Conservation (phyloP, 2,888 invertebrate species). For the Tribolium freemani region DNA sequence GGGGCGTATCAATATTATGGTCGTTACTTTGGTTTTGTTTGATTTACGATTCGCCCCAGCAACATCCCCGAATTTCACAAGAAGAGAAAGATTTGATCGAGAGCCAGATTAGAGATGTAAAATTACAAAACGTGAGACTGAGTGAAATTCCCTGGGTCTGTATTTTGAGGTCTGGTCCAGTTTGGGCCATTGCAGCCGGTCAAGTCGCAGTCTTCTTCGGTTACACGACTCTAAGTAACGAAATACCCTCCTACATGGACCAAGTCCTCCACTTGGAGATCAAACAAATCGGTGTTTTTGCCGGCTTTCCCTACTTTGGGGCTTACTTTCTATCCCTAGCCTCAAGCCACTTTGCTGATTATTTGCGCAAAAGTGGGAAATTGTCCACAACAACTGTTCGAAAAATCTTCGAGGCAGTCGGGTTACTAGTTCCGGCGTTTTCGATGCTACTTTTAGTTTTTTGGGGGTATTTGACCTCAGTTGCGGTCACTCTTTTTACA, state of each 20-base stretch:
- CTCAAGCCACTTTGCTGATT: not conserved
- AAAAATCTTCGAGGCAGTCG: not conserved
- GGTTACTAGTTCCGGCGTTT: not conserved
- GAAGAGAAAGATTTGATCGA: not conserved
- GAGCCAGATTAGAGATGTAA: not conserved
- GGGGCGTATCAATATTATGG: not conserved
- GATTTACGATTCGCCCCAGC: not conserved
- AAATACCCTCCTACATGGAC: not conserved
- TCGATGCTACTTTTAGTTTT: not conserved
- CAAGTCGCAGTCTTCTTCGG: not conserved
- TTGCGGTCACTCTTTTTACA: not conserved
- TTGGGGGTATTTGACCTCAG: not conserved
- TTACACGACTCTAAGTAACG: not conserved
- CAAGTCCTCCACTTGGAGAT: conserved; percentile 6
- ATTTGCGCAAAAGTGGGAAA: not conserved
- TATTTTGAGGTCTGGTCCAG: not conserved
- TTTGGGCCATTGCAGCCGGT: not conserved
- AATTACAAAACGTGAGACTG: not conserved
- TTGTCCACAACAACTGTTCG: not conserved
- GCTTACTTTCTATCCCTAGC: not conserved
- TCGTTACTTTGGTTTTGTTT: conserved; percentile 7
- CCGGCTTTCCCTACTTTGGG: not conserved
- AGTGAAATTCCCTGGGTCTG: not conserved
- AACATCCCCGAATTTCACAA: not conserved
- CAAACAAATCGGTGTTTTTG: not conserved